Evolutionary conservation across 2,797 vertebrate genomes (phyloP).

Genomic region (Notolabrus celidotus): DNA sequence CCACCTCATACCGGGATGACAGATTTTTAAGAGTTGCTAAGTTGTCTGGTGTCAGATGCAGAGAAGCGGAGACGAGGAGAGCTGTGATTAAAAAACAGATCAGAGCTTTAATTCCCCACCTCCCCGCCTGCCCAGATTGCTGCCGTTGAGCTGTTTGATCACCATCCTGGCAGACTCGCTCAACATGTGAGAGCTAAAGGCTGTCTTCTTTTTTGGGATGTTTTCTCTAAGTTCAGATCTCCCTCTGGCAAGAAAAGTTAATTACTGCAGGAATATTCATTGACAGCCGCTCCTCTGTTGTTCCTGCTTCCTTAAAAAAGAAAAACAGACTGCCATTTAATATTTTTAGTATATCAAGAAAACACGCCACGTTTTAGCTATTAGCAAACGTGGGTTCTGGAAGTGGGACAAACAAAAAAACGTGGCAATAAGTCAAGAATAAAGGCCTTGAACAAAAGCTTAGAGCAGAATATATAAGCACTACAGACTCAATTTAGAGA

Average conservation of each 20-base stretch:
- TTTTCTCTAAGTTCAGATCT: slow-evolving; percentile 61
- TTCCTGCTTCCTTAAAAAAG: slow-evolving; percentile 34
- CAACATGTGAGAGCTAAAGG: slow-evolving; percentile 58
- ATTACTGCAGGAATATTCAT: slow-evolving; percentile 73
- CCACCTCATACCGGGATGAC: slow-evolving; percentile 67
- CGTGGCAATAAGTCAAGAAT: slow-evolving; percentile 61
- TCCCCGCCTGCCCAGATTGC: slow-evolving; percentile 71
- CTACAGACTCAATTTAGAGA: slow-evolving; percentile 71
- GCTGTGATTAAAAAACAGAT: slow-evolving; percentile 84
- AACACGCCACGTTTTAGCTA: slow-evolving; percentile 37
- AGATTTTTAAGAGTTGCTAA: slow-evolving; percentile 69
- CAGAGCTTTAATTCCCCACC: slow-evolving; percentile 77
- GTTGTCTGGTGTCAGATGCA: slow-evolving; percentile 77
- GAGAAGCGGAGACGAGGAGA: slow-evolving; percentile 63
- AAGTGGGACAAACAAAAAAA: slow-evolving; percentile 65
- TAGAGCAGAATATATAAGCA: slow-evolving; percentile 77
- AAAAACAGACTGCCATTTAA: slow-evolving; percentile 54
- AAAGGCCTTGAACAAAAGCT: slow-evolving; percentile 64
- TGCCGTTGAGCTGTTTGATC: slow-evolving; percentile 80
- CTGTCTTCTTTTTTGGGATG: slow-evolving; percentile 57
- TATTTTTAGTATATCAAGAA: slow-evolving; percentile 63
- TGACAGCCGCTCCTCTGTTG: slow-evolving; percentile 43
- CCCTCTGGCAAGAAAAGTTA: slow-evolving; percentile 58
- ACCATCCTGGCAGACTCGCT: slow-evolving; percentile 61
- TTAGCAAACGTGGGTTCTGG: slow-evolving; percentile 29